Evolutionary conservation across 2,888 invertebrate species (phyloP).

Genomic region (Lottia scabra): DNA sequence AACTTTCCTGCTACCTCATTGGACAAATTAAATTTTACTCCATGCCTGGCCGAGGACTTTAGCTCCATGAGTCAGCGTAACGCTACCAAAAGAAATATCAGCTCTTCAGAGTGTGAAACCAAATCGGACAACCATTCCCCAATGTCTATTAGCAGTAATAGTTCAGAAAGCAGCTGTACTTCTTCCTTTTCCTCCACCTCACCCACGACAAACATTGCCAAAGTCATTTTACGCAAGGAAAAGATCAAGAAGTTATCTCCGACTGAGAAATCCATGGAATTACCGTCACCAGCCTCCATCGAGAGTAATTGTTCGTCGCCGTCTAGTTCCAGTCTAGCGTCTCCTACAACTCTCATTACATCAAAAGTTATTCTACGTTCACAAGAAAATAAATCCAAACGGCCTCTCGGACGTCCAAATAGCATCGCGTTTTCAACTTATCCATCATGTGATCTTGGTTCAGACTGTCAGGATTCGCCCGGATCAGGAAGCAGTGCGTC

Average conservation of each 20-base stretch:
- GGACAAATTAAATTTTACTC: slow-evolving; percentile 66
- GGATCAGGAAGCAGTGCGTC: slow-evolving; percentile 46
- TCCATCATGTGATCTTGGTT: slow-evolving; percentile 60
- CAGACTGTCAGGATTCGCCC: slow-evolving; percentile 48
- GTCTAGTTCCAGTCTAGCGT: slow-evolving; percentile 35
- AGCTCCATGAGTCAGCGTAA: slow-evolving; percentile 17
- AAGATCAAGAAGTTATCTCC: neutral
- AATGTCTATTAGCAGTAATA: slow-evolving; percentile 37
- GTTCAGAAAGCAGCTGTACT: slow-evolving; percentile 29
- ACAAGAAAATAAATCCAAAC: slow-evolving; percentile 57
- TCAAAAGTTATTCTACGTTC: slow-evolving; percentile 55
- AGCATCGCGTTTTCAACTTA: slow-evolving; percentile 67
- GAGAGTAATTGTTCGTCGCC: slow-evolving; percentile 22
- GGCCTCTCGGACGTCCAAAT: slow-evolving; percentile 61
- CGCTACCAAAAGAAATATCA: slow-evolving; percentile 22
- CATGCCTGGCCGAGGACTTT: slow-evolving; percentile 59
- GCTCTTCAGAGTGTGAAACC: slow-evolving; percentile 21
- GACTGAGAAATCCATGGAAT: slow-evolving; percentile 39
- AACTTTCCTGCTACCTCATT: slow-evolving; percentile 65
- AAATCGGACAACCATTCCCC: slow-evolving; percentile 31
- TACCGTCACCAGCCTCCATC: slow-evolving; percentile 26
- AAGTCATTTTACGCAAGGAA: slow-evolving; percentile 4
- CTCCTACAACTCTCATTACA: slow-evolving; percentile 33
- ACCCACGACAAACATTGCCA: neutral
- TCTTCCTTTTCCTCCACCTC: slow-evolving; percentile 18